Percentiles rank a stretch among this genome's conserved stretches.
Conservation (phyloP, 2,797 vertebrate genomes). For the Aphelocoma californica region DNA sequence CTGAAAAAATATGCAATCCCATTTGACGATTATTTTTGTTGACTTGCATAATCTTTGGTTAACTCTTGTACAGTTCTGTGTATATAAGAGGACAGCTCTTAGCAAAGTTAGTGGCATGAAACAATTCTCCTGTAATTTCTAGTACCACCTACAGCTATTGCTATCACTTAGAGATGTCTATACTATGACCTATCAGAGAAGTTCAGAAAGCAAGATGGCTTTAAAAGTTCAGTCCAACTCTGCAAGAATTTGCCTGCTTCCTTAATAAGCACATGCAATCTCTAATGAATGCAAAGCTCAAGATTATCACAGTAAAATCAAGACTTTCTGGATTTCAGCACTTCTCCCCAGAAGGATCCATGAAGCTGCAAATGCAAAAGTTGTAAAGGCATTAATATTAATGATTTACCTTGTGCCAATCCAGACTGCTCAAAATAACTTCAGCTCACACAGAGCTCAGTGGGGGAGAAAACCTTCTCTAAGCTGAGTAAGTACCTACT, state of each 20-base stretch:
- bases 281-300: neutral
- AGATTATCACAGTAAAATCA: neutral
- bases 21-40: neutral
- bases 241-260: neutral
- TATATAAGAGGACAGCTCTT: neutral
- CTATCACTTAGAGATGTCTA: neutral
- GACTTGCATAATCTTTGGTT: rapidly evolving
- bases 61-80: neutral
- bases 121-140: neutral
- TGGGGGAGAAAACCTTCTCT: neutral
- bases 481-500: neutral
- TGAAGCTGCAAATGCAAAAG: neutral
- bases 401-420: neutral
- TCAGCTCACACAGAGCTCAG: neutral
- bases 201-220: neutral
- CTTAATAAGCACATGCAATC: neutral
- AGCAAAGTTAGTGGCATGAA: neutral
- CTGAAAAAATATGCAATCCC: neutral
- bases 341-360: neutral
- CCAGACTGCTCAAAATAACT: neutral
- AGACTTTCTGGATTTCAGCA: neutral
- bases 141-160: neutral
- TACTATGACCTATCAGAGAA: neutral
- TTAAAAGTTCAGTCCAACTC: neutral
- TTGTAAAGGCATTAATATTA: conserved; percentile 1